phyloP scores from a whole-genome alignment of 2,888 invertebrate species.

The Ochropacha duplaris region DNA sequence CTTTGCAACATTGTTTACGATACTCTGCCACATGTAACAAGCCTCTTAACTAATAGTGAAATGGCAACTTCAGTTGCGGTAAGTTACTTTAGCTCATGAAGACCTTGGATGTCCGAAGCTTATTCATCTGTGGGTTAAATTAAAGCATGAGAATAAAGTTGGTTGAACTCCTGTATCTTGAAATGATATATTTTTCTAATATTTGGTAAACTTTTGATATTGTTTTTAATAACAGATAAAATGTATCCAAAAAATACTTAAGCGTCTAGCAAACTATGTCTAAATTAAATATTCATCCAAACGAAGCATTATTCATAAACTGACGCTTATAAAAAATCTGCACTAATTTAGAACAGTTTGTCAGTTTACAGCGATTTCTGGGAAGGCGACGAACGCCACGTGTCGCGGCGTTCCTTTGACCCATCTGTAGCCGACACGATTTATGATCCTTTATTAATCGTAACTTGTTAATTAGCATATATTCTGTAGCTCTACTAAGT shows the following conservation, averaged over 20 bases:
- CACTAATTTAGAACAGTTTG: constrained; percentile 16
- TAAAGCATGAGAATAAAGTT: background rate
- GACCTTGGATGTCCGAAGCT: background rate
- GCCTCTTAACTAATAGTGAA: background rate
- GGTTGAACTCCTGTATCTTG: background rate
- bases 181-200: background rate
- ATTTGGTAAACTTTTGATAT: background rate
- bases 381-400: constrained; percentile 53
- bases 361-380: constrained; percentile 44
- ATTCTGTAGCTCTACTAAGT: constrained; percentile 21
- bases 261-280: background rate
- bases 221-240: no score
- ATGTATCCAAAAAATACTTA: no score
- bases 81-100: background rate
- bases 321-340: constrained; percentile 2
- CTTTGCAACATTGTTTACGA: constrained; percentile 64
- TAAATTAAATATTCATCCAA: background rate
- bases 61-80: background rate
- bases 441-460: constrained; percentile 69
- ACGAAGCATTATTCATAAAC: background rate
- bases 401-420: constrained; percentile 52
- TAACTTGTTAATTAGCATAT: constrained; percentile 53
- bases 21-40: background rate
- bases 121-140: background rate
- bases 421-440: constrained; percentile 47